Evolutionary conservation across 2,888 invertebrate genomes (phyloP).

Genomic region (Piscicola geometra): DNA sequence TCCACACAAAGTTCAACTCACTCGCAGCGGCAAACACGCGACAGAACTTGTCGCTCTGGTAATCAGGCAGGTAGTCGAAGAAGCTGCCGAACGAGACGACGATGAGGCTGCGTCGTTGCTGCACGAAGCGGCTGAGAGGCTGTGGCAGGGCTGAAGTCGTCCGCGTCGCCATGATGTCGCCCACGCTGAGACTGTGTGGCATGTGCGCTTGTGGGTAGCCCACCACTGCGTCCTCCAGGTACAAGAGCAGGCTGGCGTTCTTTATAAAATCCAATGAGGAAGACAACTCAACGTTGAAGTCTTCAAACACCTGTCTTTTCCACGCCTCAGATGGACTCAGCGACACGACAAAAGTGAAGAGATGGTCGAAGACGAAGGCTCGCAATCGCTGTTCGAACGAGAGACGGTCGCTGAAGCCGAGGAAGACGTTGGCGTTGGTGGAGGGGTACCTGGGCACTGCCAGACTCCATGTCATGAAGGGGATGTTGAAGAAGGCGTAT

Average conservation of each 20-base stretch:
- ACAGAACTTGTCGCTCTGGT: constrained; percentile 33
- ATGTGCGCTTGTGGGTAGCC: constrained; percentile 30
- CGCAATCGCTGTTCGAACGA: constrained; percentile 18
- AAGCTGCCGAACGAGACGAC: constrained; percentile 38
- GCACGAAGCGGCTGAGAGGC: constrained; percentile 19
- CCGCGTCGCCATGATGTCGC: constrained; percentile 30
- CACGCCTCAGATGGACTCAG: not conserved
- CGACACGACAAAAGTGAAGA: not conserved
- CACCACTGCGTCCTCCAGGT: constrained; percentile 31
- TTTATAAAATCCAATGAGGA: not conserved
- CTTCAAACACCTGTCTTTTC: not conserved
- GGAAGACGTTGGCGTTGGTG: not conserved
- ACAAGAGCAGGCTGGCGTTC: constrained; percentile 18
- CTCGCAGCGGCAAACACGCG: constrained; percentile 18
- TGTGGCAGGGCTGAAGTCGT: constrained; percentile 12
- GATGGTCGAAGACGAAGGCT: not conserved
- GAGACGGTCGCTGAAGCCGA: constrained; percentile 4
- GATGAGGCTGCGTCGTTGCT: constrained; percentile 11
- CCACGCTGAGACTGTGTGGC: constrained; percentile 28
- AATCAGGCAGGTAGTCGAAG: constrained; percentile 27
- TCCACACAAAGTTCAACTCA: constrained; percentile 32
- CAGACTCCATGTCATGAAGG: not conserved
- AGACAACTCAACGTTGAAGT: not conserved
- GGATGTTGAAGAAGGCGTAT: constrained; percentile 8
- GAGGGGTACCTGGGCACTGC: constrained; percentile 29